Evolutionary conservation across 2,888 invertebrate species (phyloP).

Genomic region (Troilus luridus): DNA sequence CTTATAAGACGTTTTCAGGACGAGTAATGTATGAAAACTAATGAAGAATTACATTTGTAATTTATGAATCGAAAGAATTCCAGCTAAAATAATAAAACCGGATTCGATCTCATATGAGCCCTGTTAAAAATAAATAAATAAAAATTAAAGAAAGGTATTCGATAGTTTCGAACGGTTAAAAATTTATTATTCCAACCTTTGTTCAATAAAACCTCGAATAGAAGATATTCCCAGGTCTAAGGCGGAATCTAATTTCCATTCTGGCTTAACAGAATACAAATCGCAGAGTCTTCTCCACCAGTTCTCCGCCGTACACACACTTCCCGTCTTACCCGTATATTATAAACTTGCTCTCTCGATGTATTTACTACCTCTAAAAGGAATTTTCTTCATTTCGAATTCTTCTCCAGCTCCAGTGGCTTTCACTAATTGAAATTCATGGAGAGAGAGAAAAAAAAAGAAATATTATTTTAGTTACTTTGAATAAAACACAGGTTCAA

Average conservation of each 20-base stretch:
- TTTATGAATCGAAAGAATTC: background rate
- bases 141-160: background rate
- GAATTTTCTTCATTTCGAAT: background rate
- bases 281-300: conserved; percentile 8
- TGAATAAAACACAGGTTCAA: background rate
- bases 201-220: conserved; percentile 49
- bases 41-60: background rate
- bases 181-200: conserved; percentile 42
- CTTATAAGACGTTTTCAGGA: too few relatives aligned
- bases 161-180: background rate
- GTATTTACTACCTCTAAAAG: background rate
- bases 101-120: background rate
- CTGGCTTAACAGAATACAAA: conserved; percentile 46
- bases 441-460: background rate
- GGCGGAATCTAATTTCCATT: conserved; percentile 46
- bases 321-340: conserved; percentile 23
- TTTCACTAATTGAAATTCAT: conserved; percentile 1
- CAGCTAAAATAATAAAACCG: background rate
- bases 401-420: background rate
- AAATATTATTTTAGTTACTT: background rate
- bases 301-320: background rate
- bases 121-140: background rate
- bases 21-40: too few relatives aligned
- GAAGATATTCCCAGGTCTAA: conserved; percentile 41
- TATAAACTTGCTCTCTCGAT: conserved; percentile 2